Evolutionary conservation across 1,140 invertebrate genomes (phyloP), one percentile per base, ranked within the genome.

Genomic region (Atta texana): DNA sequence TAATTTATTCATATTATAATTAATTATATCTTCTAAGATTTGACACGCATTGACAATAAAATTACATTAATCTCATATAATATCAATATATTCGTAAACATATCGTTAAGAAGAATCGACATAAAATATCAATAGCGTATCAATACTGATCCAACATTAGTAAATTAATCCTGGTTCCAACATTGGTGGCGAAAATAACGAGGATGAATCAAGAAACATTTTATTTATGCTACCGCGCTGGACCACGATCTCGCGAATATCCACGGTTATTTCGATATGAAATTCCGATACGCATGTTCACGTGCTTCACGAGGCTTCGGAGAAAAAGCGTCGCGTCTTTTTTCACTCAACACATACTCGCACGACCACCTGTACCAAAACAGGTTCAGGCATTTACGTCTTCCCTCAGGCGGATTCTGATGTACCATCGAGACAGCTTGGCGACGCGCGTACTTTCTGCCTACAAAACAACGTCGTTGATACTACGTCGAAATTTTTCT

Each of bases 381-480:
- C 88, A 89, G 88, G 88, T 89, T 89, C 88, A 77, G 80, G 64
- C 88, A 81, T 89, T 89, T 88, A 77, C 86, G 55, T 71, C 51
- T 85, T 51, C 61, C 88, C 86, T 44, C 69, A n/a, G 78, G 86
- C 88, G 64, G 63, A 89, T 89, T 89, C 88, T 89, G 88, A 89
- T 75, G 88, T 85, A 78, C 82, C 87, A 82, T 89, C 82, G 88
- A 89, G 88, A 89, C 88, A 89, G 88, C 88, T 88, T 89, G 88
- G 88, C 88, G 88, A 89, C 88, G 82, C 82, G 64, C 69, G 28
- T 77, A 53, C 31, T 77, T 21, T 77, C 49, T 66, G 39, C 18
- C 24, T 12, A 64, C 77, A 71, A 69, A 69, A 72, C 77, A 34
- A 84, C 44, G 24, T 57, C 69, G 63, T 57, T 57, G 63, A 75